Evolutionary conservation across 2,113 vertebrate genomes (phyloP), one percentile per base, ranked within the genome.

Genomic region (Pleuronectes platessa): DNA sequence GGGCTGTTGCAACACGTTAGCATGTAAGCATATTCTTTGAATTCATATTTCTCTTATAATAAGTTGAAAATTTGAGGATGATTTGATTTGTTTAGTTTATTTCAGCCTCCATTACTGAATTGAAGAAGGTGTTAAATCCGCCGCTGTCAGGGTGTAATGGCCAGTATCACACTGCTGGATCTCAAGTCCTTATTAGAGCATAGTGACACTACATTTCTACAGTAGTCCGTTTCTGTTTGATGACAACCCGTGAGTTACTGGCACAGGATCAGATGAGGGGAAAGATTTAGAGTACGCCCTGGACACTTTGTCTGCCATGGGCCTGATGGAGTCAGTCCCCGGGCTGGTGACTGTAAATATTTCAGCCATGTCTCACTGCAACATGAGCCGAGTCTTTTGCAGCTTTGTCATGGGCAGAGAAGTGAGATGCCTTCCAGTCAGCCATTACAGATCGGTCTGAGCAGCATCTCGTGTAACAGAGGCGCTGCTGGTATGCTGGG

Each of bases 321-420:
- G 64, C 59, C 61, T 51, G 54, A 66, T 60, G 76, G 47, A 49
- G 54, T 72, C 24, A 60, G 61, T 73, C 61, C 55, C 21, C 14
- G 61, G 76, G 62, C 70, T 31, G 71, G 58, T 76, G 70, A 78
- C 83, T 76, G 85, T 87, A 86, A 89, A 91, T 88, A 85, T 82
- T 85, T 85, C 69, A 74, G 67, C 40, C 59, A 35, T 83, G 83
- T 82, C 78, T 85, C 82, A 82, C 75, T 86, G 90, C 86, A 66
- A 92, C 5, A 24, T 31, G 80, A 92, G 73, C 78, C 1, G 71
- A 27, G 68, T 69, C 71, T 71, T 67, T 81, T 49, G 15, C 45
- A 49, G 45, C 45, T 49, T 49, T 81, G 74, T 79, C 68, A 80
- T 26, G 31, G 64, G 62, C 35, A 51, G 72, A 71, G 64, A 81